Base-by-base conservation (phyloP, 1,140 invertebrate species). In the Trissolcus basalis region DNA sequence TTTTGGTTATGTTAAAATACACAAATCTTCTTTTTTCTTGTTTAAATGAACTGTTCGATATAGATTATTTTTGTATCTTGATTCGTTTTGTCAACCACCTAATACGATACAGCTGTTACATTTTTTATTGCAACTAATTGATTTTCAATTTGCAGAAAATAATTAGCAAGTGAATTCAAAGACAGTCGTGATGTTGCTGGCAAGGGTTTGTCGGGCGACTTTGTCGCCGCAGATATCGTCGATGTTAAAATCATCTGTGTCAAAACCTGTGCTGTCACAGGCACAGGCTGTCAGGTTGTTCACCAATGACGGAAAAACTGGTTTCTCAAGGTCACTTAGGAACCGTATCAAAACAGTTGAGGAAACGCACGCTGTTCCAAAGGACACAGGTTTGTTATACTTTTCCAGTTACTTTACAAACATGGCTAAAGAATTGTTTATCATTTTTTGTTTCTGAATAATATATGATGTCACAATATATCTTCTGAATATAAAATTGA, bases 321-420 rank as follows among this genome's bases (percentile, higher is more conserved):
- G 81, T 33, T 87, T 84, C 41, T 68, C 82, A 12, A 79, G 86
- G 14, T 49, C 82, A 9, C 67, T 84, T 11, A 78, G 83, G 13
- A 83, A 79, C 54, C 71, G 79, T 68, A 33, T 79, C n/a, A 86
- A 87, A 9, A 69, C 90, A 3, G 85, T 85, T 10, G 90, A 92
- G 63, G 83, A 71, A n/a, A 71, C 85, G 0, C 85, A 89, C 80
- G 85, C 87, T 47, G 90, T 90, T 19, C 89, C 90, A 36, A 87
- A 86, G 51, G 88, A 90, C 71, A 84, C 85, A 73, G 90, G 91
- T 91, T 11, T 39, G 36, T n/a, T n/a, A n/a, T n/a, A n/a, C n/a
- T n/a, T n/a, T n/a, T n/a, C n/a, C n/a, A n/a, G n/a, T n/a, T n/a
- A n/a, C n/a, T n/a, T n/a, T n/a, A n/a, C n/a, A n/a, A n/a, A n/a